phyloP scores from a whole-genome alignment of 2,888 invertebrate species.

The Amphipoea lucens region DNA sequence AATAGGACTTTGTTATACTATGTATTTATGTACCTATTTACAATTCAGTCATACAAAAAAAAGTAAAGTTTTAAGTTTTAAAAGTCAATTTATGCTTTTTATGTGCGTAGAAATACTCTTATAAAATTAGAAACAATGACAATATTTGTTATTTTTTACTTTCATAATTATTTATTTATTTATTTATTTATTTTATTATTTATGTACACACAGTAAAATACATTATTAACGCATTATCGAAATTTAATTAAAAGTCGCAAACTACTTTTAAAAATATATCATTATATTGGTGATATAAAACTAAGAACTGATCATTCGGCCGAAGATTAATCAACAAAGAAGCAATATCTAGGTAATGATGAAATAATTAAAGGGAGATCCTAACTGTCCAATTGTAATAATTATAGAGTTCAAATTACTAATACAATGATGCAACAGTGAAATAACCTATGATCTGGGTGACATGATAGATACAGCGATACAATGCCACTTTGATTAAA shows the following conservation, averaged over 20 bases:
- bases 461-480: no score
- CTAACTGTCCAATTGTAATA: neutral
- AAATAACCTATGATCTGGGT: neutral
- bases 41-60: neutral
- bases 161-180: no score
- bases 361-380: no score
- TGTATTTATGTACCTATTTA: neutral
- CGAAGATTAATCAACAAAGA: neutral
- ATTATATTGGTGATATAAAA: neutral
- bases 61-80: neutral
- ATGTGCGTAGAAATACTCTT: neutral
- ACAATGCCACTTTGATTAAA: no score
- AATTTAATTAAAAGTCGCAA: neutral
- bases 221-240: neutral
- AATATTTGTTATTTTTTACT: neutral
- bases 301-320: neutral
- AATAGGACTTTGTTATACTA: neutral
- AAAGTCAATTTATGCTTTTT: neutral
- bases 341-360: neutral
- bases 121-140: neutral
- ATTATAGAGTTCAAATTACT: neutral
- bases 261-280: neutral
- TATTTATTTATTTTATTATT: no score
- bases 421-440: constrained; percentile 5
- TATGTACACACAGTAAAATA: no score